A percentile compares a stretch with the other conserved stretches of the same genome.
These are phyloP conservation scores for Aphaenogaster floridana DNA, from an alignment of 1,140 invertebrate genomes.

Conservation along the genomic window DNA sequence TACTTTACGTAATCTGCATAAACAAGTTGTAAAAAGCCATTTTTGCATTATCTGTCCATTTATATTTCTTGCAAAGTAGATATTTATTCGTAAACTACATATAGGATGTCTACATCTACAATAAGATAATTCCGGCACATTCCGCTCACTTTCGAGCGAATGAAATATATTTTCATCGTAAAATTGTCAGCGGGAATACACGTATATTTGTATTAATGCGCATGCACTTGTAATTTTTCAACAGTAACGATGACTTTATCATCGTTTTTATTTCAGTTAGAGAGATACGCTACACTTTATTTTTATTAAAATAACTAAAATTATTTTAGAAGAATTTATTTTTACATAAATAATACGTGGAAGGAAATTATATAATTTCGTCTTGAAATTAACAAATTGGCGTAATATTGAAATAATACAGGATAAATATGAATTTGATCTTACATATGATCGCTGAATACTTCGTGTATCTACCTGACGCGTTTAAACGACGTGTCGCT, in stretches of 20 bases:
- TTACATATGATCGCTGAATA: neutral
- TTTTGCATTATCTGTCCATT: neutral
- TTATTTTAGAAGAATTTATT: neutral
- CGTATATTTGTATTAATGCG: conserved; percentile 11
- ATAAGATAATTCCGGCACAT: conserved; percentile 19
- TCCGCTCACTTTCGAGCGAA: neutral
- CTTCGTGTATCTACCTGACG: neutral
- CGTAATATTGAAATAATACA: neutral
- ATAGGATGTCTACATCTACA: conserved; percentile 2
- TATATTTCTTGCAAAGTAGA: conserved; percentile 35
- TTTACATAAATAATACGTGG: neutral
- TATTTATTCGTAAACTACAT: conserved; percentile 14
- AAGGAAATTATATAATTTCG: neutral
- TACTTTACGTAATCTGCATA: conserved; percentile 10
- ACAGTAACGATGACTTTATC: conserved; percentile 5
- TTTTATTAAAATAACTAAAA: conserved; percentile 31
- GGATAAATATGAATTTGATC: neutral
- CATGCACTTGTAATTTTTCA: conserved; percentile 6
- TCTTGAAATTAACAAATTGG: neutral
- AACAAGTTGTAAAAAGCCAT: conserved; percentile 18
- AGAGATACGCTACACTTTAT: neutral
- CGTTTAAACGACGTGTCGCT: conserved; percentile 24
- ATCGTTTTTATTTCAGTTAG: neutral
- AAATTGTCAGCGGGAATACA: neutral
- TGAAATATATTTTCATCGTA: conserved; percentile 10